These are phyloP conservation scores for Ailuropoda melanoleuca DNA, from an alignment of 2,113 vertebrate genomes.

Conservation along the genomic window DNA sequence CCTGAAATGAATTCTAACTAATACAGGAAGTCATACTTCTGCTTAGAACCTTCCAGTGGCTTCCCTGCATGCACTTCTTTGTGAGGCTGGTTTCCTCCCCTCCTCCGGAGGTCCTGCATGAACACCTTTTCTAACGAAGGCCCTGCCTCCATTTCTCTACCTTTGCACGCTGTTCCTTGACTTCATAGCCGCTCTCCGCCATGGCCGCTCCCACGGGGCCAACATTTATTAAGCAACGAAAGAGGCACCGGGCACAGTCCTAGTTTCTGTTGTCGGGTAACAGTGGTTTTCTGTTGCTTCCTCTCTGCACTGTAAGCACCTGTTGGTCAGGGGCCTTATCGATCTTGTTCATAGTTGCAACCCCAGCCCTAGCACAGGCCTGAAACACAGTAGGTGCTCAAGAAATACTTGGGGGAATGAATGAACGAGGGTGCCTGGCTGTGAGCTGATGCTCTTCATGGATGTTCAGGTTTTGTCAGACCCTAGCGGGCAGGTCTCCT, in stretches of 20 bases:
- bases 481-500: neutral
- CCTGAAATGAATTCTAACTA: neutral
- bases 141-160: neutral
- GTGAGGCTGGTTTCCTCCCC: neutral
- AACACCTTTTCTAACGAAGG: neutral
- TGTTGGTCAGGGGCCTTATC: neutral
- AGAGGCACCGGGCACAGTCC: neutral
- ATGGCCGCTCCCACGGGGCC: neutral
- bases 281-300: neutral
- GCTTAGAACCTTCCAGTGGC: neutral
- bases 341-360: neutral
- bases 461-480: rapidly evolving
- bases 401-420: neutral
- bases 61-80: neutral
- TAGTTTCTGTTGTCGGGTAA: neutral
- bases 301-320: neutral
- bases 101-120: neutral
- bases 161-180: neutral
- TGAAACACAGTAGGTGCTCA: neutral
- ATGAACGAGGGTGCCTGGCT: neutral
- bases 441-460: neutral
- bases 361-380: neutral
- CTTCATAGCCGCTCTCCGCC: too few species aligned
- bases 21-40: neutral
- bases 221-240: rapidly evolving